Percentiles rank a stretch among this genome's conserved stretches.
Conservation (phyloP, 2,797 vertebrate genomes). For the Acomys russatus region DNA sequence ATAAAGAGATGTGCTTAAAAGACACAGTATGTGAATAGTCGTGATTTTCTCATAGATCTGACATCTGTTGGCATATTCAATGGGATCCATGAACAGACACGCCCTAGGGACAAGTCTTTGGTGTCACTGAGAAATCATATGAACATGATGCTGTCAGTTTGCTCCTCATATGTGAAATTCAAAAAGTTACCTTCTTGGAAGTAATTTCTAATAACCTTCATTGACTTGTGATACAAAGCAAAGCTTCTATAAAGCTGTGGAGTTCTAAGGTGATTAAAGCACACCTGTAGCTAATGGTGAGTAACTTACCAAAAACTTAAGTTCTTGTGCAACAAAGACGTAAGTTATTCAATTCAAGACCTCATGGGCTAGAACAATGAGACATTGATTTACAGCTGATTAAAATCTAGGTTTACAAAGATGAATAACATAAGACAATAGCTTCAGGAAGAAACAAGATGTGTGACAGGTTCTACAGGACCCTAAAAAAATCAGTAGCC, state of each 20-base stretch:
- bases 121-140: neutral
- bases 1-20: neutral
- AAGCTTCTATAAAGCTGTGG: neutral
- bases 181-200: conserved; percentile 28
- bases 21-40: neutral
- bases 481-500: neutral
- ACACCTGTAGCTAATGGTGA: neutral
- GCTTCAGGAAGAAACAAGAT: neutral
- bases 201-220: conserved; percentile 13
- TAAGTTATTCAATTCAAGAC: conserved; percentile 49
- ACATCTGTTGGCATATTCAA: neutral
- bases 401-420: conserved; percentile 29
- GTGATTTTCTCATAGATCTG: neutral
- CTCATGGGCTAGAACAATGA: neutral
- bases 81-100: neutral
- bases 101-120: neutral
- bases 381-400: neutral
- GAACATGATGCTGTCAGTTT: neutral
- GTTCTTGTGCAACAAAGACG: neutral
- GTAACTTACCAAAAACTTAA: conserved; percentile 42
- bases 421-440: neutral
- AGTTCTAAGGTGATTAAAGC: neutral
- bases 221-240: conserved; percentile 15
- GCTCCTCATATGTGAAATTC: neutral
- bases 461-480: neutral